A percentile compares a stretch with the other conserved stretches of the same genome.
Evolutionary conservation across 2,797 vertebrate species (phyloP).

Genomic region (Macropodus opercularis): DNA sequence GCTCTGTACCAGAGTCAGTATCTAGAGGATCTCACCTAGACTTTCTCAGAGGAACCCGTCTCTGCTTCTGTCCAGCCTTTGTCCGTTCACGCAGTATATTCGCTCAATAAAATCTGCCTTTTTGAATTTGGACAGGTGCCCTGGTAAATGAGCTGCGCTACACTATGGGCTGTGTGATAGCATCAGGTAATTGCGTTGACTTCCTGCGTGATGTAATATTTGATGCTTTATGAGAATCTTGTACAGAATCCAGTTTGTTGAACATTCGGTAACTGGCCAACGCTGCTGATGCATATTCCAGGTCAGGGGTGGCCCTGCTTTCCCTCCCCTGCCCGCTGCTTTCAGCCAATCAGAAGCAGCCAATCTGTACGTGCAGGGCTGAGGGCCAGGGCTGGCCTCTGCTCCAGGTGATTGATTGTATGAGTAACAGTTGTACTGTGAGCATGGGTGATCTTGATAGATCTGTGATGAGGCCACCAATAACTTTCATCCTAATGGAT

Average conservation of each 20-base stretch:
- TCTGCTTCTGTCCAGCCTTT: constrained; percentile 43
- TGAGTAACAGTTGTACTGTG: constrained; percentile 35
- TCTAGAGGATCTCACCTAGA: constrained; percentile 48
- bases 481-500: constrained; percentile 81
- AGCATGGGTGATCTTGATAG: constrained; percentile 63
- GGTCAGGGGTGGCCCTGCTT: too few species aligned
- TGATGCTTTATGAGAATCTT: neutral
- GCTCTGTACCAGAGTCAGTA: constrained; percentile 55
- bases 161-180: neutral
- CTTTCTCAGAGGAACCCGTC: constrained; percentile 52
- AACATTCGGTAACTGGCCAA: neutral
- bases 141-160: neutral
- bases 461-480: constrained; percentile 71
- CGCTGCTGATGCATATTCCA: too few species aligned
- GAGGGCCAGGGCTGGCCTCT: too few species aligned
- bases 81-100: too few species aligned
- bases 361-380: too few species aligned
- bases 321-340: too few species aligned
- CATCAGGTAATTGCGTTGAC: neutral
- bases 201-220: neutral
- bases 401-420: constrained; percentile 40
- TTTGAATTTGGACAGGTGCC: neutral
- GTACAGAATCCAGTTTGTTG: neutral
- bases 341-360: too few species aligned
- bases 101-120: too few species aligned